Percentiles rank a stretch among this genome's conserved stretches.
These are phyloP conservation scores for Dioctria rufipes DNA, from an alignment of 2,888 invertebrate genomes.

Conservation along the genomic window DNA sequence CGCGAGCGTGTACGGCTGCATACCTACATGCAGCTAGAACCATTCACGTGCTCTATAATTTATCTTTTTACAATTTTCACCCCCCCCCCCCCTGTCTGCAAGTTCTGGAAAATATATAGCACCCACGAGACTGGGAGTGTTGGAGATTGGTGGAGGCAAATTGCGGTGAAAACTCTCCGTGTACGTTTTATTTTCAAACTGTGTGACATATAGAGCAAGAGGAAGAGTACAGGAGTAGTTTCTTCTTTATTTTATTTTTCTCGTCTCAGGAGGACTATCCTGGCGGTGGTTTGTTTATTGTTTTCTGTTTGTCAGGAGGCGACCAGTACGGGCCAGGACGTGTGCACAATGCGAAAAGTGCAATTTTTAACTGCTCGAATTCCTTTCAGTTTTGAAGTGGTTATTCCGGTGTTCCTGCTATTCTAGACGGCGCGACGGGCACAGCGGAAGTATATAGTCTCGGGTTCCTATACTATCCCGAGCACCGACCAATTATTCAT, in stretches of 20 bases:
- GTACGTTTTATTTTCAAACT: constrained; percentile 24
- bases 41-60: constrained; percentile 35
- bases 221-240: not conserved
- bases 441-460: not conserved
- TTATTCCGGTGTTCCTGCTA: constrained; percentile 9
- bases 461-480: not conserved
- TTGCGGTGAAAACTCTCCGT: constrained; percentile 1
- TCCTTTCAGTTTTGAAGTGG: constrained; percentile 36
- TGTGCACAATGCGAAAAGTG: constrained; percentile 43
- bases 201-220: not conserved
- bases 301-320: constrained; percentile 26
- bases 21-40: not conserved
- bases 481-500: constrained; percentile 34
- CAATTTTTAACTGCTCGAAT: constrained; percentile 46
- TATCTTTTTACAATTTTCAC: constrained; percentile 46
- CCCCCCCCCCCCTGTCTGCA: constrained; percentile 34
- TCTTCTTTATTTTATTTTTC: not conserved
- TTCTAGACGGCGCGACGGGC: not conserved
- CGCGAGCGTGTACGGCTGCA: constrained; percentile 26
- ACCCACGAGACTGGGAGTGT: constrained; percentile 34
- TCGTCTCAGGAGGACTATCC: not conserved
- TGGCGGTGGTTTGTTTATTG: constrained; percentile 23
- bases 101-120: constrained; percentile 17
- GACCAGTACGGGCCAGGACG: not conserved
- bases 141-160: constrained; percentile 29